A percentile compares a stretch with the other conserved stretches of the same genome.
Evolutionary conservation across 2,888 invertebrate genomes (phyloP).

Genomic region (Teleogryllus oceanicus): DNA sequence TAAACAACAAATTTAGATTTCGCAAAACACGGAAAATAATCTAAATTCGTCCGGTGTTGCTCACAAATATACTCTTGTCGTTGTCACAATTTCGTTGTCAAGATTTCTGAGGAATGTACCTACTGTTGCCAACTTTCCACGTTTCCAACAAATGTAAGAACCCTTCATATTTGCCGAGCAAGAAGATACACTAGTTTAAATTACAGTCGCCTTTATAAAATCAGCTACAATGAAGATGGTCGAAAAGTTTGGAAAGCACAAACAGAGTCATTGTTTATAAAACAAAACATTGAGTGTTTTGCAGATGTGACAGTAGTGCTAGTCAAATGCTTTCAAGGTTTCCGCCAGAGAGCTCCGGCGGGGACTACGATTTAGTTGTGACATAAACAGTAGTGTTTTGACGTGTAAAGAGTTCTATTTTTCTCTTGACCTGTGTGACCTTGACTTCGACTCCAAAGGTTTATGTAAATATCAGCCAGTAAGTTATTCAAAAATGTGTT

Average conservation of each 20-base stretch:
- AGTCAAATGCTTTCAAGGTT: neutral
- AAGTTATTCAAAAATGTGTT: too few relatives aligned
- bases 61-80: neutral
- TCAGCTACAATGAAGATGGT: too few relatives aligned
- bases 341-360: neutral
- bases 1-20: neutral
- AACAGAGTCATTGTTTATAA: too few relatives aligned
- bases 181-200: neutral
- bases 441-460: too few relatives aligned
- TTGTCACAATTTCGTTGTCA: slow-evolving; percentile 18
- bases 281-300: too few relatives aligned
- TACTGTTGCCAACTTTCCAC: neutral
- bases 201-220: too few relatives aligned
- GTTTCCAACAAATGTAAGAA: neutral
- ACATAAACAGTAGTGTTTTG: too few relatives aligned
- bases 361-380: neutral
- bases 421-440: too few relatives aligned
- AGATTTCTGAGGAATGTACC: slow-evolving; percentile 2
- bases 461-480: too few relatives aligned
- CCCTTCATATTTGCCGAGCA: neutral
- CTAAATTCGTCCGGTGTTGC: neutral
- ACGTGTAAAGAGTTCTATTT: too few relatives aligned
- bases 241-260: too few relatives aligned
- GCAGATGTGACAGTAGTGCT: too few relatives aligned
- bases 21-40: neutral